Evolutionary conservation across 2,888 invertebrate species (phyloP).

Genomic region (Aporophyla lueneburgensis): DNA sequence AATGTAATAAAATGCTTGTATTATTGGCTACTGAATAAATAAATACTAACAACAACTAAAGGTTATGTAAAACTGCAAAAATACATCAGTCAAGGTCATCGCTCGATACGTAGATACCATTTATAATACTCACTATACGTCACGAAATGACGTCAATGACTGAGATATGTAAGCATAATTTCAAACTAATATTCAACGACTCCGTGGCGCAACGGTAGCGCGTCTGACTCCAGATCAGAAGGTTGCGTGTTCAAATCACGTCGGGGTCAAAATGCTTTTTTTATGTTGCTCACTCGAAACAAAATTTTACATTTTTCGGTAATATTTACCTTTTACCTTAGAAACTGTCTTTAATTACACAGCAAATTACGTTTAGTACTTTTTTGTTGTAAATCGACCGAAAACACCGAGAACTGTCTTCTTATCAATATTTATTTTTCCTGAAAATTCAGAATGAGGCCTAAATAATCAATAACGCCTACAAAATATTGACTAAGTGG

Average conservation of each 20-base stretch:
- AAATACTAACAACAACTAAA: slow-evolving; percentile 1
- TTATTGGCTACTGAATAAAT: background rate
- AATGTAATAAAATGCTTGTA: background rate
- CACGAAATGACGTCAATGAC: slow-evolving; percentile 68
- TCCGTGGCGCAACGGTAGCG: slow-evolving; percentile 99
- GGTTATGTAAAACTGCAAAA: slow-evolving; percentile 30
- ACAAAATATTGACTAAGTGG: slow-evolving; percentile 17
- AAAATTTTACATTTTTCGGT: background rate
- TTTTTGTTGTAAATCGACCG: background rate
- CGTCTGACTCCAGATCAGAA: slow-evolving; percentile 99
- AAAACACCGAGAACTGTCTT: background rate
- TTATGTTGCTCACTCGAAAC: background rate
- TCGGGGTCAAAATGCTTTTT: slow-evolving; percentile 94
- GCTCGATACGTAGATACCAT: slow-evolving; percentile 15
- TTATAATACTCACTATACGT: slow-evolving; percentile 28
- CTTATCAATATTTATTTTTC: background rate
- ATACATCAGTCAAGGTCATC: slow-evolving; percentile 44
- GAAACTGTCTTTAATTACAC: background rate
- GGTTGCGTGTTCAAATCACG: slow-evolving; percentile 99
- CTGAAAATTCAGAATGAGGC: background rate
- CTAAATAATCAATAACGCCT: slow-evolving; percentile 18
- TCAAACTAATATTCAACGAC: slow-evolving; percentile 80
- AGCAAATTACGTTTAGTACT: background rate
- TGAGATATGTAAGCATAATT: slow-evolving; percentile 64
- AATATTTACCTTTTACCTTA: background rate